Conservation (phyloP, 2,888 invertebrate species). For the Lamellibrachia columna region DNA sequence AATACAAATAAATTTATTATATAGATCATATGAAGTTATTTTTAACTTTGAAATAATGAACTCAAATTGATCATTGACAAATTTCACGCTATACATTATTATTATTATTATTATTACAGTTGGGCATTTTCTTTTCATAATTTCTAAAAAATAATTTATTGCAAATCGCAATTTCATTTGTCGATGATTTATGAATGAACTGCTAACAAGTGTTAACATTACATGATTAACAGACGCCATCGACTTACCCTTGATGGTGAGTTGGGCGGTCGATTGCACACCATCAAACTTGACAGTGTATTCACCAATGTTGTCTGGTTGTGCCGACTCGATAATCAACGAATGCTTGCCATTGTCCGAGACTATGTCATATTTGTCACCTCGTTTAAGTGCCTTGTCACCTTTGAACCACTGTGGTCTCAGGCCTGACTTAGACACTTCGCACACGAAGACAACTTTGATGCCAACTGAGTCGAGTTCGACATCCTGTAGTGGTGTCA, state of each 20-base stretch:
- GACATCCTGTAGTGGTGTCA: slow-evolving; percentile 55
- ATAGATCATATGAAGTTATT: too few species aligned
- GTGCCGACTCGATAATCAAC: slow-evolving; percentile 38
- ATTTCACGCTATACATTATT: too few species aligned
- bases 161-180: neutral
- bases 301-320: slow-evolving; percentile 40
- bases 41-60: too few species aligned
- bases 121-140: too few species aligned
- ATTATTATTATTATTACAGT: too few species aligned
- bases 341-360: slow-evolving; percentile 33
- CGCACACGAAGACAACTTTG: slow-evolving; percentile 76
- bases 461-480: slow-evolving; percentile 67
- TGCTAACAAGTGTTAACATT: neutral
- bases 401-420: slow-evolving; percentile 80
- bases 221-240: neutral
- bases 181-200: neutral
- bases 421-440: slow-evolving; percentile 81
- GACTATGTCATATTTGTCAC: slow-evolving; percentile 38
- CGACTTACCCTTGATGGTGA: slow-evolving; percentile 37
- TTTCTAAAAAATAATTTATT: neutral
- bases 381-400: slow-evolving; percentile 37
- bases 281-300: slow-evolving; percentile 37
- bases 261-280: slow-evolving; percentile 34
- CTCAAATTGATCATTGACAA: too few species aligned
- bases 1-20: too few species aligned